Base-by-base conservation (phyloP, 2,888 invertebrate species). In the Merodon equestris region DNA sequence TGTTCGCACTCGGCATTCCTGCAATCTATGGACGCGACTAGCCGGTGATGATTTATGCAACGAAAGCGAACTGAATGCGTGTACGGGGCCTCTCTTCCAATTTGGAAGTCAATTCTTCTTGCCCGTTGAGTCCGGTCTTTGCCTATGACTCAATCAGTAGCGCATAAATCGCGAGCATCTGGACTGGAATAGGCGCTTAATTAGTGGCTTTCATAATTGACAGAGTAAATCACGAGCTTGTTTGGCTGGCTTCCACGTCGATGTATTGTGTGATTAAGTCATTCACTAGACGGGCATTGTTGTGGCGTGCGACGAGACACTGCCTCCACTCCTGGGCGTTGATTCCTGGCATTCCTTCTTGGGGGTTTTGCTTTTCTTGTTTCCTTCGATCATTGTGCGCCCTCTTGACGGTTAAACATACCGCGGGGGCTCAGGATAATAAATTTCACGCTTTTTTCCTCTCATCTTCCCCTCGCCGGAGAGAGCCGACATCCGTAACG, bases 121-220 rank as follows among this genome's bases (percentile, higher is more conserved):
- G 53, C 60, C 51, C 60, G 45, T 12, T 12, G 27, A 3, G 12
- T 47, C 45, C 44, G 51, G 63, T 61, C 27, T 7, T 7, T 27
- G 27, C 7, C 27, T 58, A 77, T 77, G 77, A 63, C 77, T 77
- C 73, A 77, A 77, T 77, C 77, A 77, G 73, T 17, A 57, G 53
- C 42, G 63, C 77, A 77, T 77, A 77, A 77, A 77, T 77, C 74
- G 79, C 77, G 13, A 4, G 38, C 47, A 73, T 73, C 77, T 54
- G 56, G 63, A 73, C 63, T 68, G 68, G 74, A 58, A 54, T 51
- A 64, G 79, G 17, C 44, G 74, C 64, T 79, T 79, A 79, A 79
- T 79, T 74, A 79, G 79, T 79, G 74, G 68, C 64, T 64, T 79
- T 79, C 79, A 79, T 68, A 68, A 74, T 79, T 79, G 77, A 79